Conservation (phyloP, 2,113 vertebrate genomes). For the Erythrocercus mccallii region DNA sequence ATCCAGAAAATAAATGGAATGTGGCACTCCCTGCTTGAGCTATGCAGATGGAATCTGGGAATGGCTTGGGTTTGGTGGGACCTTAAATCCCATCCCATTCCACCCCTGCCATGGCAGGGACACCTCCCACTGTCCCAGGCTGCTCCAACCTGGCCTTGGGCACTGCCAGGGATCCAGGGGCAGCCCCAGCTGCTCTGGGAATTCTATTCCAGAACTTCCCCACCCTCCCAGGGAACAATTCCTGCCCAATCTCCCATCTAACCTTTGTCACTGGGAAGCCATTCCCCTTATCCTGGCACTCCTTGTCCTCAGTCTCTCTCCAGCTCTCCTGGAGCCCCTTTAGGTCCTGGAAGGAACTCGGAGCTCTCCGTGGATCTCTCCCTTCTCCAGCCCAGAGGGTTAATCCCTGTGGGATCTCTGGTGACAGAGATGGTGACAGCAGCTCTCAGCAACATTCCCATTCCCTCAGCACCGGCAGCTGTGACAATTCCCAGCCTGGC, state of each 20-base stretch:
- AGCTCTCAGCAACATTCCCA: fast-evolving
- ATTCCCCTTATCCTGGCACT: background rate
- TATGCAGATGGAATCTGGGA: background rate
- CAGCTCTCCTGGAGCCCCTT: background rate
- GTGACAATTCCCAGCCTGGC: background rate
- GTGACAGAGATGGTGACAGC: background rate
- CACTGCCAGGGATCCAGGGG: background rate
- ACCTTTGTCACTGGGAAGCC: background rate
- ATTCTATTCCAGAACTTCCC: too few species aligned
- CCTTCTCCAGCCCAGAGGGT: background rate
- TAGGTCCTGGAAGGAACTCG: fast-evolving
- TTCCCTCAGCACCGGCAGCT: background rate
- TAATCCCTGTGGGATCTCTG: background rate
- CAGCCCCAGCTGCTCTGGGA: background rate
- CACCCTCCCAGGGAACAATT: too few species aligned
- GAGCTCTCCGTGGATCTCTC: background rate
- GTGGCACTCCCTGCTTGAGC: background rate
- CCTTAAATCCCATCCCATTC: background rate
- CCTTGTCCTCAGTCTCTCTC: background rate
- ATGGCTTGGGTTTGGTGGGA: background rate
- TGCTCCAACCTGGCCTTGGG: background rate
- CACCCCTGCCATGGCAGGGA: background rate
- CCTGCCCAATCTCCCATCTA: background rate
- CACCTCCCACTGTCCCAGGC: fast-evolving
- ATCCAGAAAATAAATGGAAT: fast-evolving